A percentile compares a stretch with the other conserved stretches of the same genome.
phyloP scores from a whole-genome alignment of 2,888 invertebrate genomes.

The Rapana venosa region DNA sequence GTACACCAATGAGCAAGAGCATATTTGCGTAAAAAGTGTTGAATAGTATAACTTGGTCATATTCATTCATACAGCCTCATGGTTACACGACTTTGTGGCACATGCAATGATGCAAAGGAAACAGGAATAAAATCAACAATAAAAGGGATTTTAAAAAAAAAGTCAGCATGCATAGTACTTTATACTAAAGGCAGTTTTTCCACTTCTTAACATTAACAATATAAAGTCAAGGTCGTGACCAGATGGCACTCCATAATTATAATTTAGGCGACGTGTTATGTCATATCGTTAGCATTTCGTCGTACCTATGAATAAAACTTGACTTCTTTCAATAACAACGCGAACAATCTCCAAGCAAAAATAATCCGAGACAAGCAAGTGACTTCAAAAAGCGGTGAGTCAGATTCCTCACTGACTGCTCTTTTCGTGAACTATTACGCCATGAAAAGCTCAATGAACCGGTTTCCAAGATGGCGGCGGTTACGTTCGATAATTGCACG shows the following conservation, averaged over 20 bases:
- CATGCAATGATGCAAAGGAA: background rate
- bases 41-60: too few relatives aligned
- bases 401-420: background rate
- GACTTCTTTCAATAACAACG: background rate
- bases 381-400: background rate
- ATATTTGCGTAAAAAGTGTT: too few relatives aligned
- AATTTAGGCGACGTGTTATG: background rate
- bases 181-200: background rate
- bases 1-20: too few relatives aligned
- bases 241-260: conserved; percentile 34
- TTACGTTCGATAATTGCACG: conserved; percentile 79
- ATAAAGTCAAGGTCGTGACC: conserved; percentile 17
- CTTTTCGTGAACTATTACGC: conserved; percentile 52
- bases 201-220: background rate
- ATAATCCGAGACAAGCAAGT: background rate
- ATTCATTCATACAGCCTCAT: background rate
- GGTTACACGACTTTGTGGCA: background rate
- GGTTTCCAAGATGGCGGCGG: conserved; percentile 78
- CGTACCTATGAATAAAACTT: background rate
- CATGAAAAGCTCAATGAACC: conserved; percentile 79
- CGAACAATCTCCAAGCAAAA: background rate
- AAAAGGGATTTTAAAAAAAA: background rate
- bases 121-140: background rate
- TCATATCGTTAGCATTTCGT: background rate
- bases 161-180: background rate